Conservation (phyloP, 2,888 invertebrate genomes). For the Napeogenes inachia region DNA sequence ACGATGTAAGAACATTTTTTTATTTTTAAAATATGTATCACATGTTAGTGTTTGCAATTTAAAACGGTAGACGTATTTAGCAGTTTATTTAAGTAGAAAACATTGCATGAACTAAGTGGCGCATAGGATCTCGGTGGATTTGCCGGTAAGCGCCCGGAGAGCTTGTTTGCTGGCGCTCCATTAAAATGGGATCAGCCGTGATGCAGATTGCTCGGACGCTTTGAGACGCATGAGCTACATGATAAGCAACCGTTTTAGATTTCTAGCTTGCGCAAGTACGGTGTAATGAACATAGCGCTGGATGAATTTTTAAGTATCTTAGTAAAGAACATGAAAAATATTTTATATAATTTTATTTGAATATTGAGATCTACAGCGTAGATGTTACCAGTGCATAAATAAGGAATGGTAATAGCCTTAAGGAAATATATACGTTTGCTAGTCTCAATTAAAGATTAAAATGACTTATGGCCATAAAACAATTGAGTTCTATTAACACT, state of each 20-base stretch:
- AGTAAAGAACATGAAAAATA: too few relatives aligned
- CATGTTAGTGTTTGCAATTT: neutral
- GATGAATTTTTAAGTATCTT: neutral
- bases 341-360: constrained; percentile 2
- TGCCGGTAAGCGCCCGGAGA: constrained; percentile 70
- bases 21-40: neutral
- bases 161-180: constrained; percentile 77
- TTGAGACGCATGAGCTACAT: constrained; percentile 40
- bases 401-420: constrained; percentile 42
- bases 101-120: constrained; percentile 66
- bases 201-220: constrained; percentile 72
- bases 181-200: constrained; percentile 76
- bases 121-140: constrained; percentile 70
- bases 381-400: constrained; percentile 33
- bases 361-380: constrained; percentile 26
- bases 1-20: neutral
- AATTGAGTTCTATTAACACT: constrained; percentile 73
- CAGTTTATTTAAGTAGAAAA: constrained; percentile 41
- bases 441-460: constrained; percentile 66
- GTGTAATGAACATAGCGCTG: neutral
- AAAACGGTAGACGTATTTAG: constrained; percentile 10
- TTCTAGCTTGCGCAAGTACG: neutral
- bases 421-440: constrained; percentile 51
- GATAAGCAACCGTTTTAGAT: constrained; percentile 20
- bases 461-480: constrained; percentile 68